Percentiles rank a stretch among this genome's conserved stretches.
These are phyloP conservation scores for Morus bassanus DNA, from an alignment of 2,797 vertebrate genomes.

Conservation along the genomic window DNA sequence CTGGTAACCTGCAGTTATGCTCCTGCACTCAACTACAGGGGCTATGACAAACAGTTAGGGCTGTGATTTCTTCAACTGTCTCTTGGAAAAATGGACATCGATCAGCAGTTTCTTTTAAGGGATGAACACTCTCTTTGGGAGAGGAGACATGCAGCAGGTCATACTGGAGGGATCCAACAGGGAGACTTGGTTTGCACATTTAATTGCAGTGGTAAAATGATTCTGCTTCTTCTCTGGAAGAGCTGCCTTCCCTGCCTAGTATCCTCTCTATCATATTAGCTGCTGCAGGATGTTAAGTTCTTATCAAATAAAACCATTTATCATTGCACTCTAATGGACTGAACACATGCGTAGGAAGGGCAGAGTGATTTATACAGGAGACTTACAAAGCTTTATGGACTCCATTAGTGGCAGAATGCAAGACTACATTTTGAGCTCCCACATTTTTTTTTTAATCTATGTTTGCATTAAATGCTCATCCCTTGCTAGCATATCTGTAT, in stretches of 20 bases:
- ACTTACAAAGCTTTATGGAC: neutral
- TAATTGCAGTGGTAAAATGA: neutral
- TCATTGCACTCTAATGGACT: neutral
- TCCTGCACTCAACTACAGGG: neutral
- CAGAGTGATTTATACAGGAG: conserved; percentile 1
- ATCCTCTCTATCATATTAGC: neutral
- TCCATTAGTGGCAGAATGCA: conserved; percentile 10
- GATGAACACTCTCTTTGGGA: neutral
- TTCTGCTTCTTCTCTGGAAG: neutral
- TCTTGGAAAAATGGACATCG: neutral
- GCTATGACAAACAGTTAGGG: neutral
- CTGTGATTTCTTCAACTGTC: neutral
- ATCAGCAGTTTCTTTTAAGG: neutral
- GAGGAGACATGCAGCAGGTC: neutral
- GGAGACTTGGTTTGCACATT: neutral
- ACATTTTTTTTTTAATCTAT: neutral
- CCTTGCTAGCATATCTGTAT: neutral
- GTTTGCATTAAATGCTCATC: neutral
- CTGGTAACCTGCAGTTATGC: neutral
- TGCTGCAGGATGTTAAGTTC: neutral
- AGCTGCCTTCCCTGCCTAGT: neutral
- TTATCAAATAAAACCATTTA: conserved; percentile 23
- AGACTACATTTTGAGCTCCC: neutral
- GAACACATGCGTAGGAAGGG: neutral
- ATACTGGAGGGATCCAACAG: neutral